These are phyloP conservation scores for Thalpophila matura DNA, from an alignment of 2,888 invertebrate genomes.

Conservation along the genomic window DNA sequence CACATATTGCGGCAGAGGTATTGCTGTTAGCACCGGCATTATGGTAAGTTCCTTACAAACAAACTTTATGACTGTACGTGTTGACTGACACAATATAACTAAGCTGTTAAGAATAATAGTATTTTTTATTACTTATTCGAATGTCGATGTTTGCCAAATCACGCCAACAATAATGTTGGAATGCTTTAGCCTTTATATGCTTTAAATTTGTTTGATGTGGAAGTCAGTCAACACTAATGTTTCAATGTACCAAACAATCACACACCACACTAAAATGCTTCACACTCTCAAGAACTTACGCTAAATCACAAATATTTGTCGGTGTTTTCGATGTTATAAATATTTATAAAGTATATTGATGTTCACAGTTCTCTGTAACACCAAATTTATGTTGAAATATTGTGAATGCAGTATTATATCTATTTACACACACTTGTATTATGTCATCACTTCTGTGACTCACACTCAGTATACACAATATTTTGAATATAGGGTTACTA, in stretches of 20 bases:
- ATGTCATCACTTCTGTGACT: slow-evolving; percentile 74
- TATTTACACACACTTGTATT: slow-evolving; percentile 69
- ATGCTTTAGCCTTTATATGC: slow-evolving; percentile 64
- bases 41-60: slow-evolving; percentile 95
- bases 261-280: slow-evolving; percentile 82
- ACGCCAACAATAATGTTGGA: slow-evolving; percentile 66
- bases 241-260: slow-evolving; percentile 80
- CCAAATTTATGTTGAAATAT: slow-evolving; percentile 66
- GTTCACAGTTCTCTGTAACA: slow-evolving; percentile 69
- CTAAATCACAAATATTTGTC: slow-evolving; percentile 71
- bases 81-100: slow-evolving; percentile 81
- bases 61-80: slow-evolving; percentile 80
- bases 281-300: slow-evolving; percentile 71
- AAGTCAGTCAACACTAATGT: slow-evolving; percentile 86
- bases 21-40: slow-evolving; percentile 99
- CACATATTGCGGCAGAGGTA: slow-evolving; percentile 99
- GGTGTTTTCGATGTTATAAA: slow-evolving; percentile 77
- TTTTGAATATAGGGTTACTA: slow-evolving; percentile 69
- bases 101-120: slow-evolving; percentile 9
- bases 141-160: slow-evolving; percentile 61
- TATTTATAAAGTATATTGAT: slow-evolving; percentile 62
- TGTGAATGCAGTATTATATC: slow-evolving; percentile 69
- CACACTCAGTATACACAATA: slow-evolving; percentile 77
- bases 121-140: neutral
- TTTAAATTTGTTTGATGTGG: slow-evolving; percentile 45